phyloP scores from a whole-genome alignment of 2,113 vertebrate species.

The Oenanthe melanoleuca region DNA sequence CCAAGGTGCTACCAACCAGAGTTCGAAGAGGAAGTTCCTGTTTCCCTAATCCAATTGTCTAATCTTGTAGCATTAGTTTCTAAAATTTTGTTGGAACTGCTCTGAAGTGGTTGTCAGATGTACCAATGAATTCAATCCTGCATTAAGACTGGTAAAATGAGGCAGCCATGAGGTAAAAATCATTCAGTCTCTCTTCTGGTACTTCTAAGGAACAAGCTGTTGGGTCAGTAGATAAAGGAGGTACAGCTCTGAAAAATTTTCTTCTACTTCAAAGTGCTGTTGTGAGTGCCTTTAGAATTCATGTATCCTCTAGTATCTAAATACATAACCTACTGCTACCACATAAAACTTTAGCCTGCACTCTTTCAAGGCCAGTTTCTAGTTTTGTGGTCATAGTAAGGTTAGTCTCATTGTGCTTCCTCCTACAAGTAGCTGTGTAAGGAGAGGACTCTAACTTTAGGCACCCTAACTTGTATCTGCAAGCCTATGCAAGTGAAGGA shows the following conservation, averaged over 20 bases:
- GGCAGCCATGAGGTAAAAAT: not conserved
- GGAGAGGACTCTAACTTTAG: not conserved
- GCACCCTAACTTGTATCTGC: not conserved
- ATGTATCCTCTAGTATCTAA: not conserved
- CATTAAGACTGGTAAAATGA: not conserved
- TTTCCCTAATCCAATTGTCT: not conserved
- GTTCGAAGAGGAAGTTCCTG: not conserved
- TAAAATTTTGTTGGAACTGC: not conserved
- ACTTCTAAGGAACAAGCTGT: not conserved
- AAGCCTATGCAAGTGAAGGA: not conserved
- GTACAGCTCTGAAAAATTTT: not conserved
- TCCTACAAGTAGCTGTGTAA: not conserved
- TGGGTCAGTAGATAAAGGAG: not conserved
- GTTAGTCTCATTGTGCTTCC: not conserved
- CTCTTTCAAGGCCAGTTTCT: not conserved
- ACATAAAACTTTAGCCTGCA: not conserved
- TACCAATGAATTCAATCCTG: not conserved
- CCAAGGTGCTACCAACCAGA: not conserved
- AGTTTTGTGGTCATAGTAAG: not conserved
- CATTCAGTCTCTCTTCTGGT: not conserved
- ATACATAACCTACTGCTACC: not conserved
- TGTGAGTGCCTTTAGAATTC: constrained; percentile 23
- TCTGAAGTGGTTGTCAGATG: not conserved
- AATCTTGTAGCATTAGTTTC: not conserved
- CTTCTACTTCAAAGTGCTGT: not conserved